Conservation (phyloP, 1,140 invertebrate genomes). For the Ips nitidus region DNA sequence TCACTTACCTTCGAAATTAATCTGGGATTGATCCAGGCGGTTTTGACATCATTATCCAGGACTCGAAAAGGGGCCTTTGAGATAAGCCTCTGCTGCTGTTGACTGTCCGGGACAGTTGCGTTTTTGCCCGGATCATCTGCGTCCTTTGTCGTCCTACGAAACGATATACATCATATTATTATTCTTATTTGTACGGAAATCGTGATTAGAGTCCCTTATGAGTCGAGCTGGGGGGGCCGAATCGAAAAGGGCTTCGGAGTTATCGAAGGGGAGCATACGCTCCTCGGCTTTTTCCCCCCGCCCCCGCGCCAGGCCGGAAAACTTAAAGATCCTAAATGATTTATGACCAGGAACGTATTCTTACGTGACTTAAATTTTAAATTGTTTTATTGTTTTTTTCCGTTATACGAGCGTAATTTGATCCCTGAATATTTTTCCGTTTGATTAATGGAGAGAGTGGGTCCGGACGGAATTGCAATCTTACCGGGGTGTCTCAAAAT, state of each 20-base stretch:
- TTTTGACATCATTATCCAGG: constrained; percentile 61
- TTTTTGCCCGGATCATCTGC: constrained; percentile 30
- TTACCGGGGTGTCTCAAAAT: constrained; percentile 4
- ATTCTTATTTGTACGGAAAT: constrained; percentile 8
- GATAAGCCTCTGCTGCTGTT: constrained; percentile 44
- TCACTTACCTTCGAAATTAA: constrained; percentile 60
- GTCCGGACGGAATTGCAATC: constrained; percentile 9
- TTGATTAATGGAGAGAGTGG: constrained; percentile 41
- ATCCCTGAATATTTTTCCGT: constrained; percentile 42
- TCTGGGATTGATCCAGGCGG: constrained; percentile 62
- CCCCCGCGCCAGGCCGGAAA: neutral
- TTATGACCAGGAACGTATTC: constrained; percentile 43
- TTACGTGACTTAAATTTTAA: constrained; percentile 49
- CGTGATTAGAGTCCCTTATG: neutral
- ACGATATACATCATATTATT: constrained; percentile 33
- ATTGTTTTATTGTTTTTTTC: constrained; percentile 49
- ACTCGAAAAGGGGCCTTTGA: constrained; percentile 48
- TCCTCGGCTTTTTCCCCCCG: neutral
- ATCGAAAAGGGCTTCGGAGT: neutral
- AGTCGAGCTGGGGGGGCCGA: too few species aligned
- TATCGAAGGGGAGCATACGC: constrained; percentile 5
- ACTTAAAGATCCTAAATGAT: constrained; percentile 44
- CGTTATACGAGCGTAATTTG: constrained; percentile 41
- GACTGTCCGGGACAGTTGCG: constrained; percentile 40
- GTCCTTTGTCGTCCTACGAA: constrained; percentile 36